Conservation (phyloP, 2,888 invertebrate genomes). For the Spisula solida region DNA sequence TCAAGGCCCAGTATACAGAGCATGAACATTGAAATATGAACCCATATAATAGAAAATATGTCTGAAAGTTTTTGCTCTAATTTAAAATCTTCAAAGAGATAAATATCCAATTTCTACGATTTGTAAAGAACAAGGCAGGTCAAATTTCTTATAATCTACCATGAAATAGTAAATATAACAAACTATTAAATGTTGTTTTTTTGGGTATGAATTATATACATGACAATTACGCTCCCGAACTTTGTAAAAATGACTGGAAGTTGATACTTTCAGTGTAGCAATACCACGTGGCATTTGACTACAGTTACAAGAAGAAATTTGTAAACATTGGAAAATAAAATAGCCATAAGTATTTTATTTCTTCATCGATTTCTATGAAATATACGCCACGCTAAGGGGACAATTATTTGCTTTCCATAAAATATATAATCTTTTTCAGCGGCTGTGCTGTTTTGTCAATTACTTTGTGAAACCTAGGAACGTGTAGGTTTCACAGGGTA, state of each 20-base stretch:
- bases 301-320: too few relatives aligned
- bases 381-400: too few relatives aligned
- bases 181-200: slow-evolving; percentile 13
- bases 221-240: neutral
- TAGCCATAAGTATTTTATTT: too few relatives aligned
- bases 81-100: neutral
- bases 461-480: too few relatives aligned
- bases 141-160: slow-evolving; percentile 4
- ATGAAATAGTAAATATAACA: neutral
- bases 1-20: neutral
- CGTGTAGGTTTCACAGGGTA: too few relatives aligned
- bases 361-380: too few relatives aligned
- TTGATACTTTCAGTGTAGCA: too few relatives aligned
- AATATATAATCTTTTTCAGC: too few relatives aligned
- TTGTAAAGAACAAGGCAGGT: slow-evolving; percentile 2
- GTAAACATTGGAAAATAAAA: too few relatives aligned
- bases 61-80: neutral
- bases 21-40: neutral
- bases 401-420: too few relatives aligned
- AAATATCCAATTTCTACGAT: slow-evolving; percentile 8
- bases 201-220: neutral
- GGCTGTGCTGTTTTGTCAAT: too few relatives aligned
- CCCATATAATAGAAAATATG: neutral
- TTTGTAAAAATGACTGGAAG: neutral
- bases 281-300: too few relatives aligned